These are phyloP conservation scores for Bostrychus sinensis DNA, from an alignment of 2,113 vertebrate species.

Conservation along the genomic window DNA sequence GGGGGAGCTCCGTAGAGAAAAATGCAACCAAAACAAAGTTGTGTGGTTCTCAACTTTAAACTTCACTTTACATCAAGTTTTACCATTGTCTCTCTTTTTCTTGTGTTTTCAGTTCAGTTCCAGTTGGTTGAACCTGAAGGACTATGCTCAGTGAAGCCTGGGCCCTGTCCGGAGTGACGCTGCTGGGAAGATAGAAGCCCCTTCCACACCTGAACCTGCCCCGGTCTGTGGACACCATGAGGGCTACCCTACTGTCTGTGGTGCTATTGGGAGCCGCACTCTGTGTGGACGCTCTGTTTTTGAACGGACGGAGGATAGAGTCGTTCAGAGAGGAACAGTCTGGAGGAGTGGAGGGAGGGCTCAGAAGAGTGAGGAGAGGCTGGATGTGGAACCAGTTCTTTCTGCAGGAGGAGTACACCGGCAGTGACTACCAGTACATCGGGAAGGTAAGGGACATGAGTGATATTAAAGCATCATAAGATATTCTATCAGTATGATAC, in stretches of 20 bases:
- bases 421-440: conserved; percentile 91
- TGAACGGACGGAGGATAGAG: conserved; percentile 50
- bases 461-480: too few species aligned
- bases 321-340: neutral
- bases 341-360: conserved; percentile 59
- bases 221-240: conserved; percentile 75
- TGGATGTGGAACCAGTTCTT: conserved; percentile 99
- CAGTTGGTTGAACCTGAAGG: conserved; percentile 20
- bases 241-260: conserved; percentile 81
- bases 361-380: conserved; percentile 88
- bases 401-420: conserved; percentile 94
- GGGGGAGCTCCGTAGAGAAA: too few species aligned
- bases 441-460: conserved; percentile 88
- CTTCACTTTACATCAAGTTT: conserved; percentile 4
- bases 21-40: too few species aligned
- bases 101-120: conserved; percentile 12
- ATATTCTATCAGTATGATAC: too few species aligned
- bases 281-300: conserved; percentile 69
- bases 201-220: conserved; percentile 19
- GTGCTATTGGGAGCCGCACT: conserved; percentile 83
- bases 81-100: conserved; percentile 40
- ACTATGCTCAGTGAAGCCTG: conserved; percentile 54
- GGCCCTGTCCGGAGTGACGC: conserved; percentile 32
- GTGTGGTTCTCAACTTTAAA: too few species aligned
- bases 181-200: conserved; percentile 61